Percentiles rank a stretch among this genome's conserved stretches.
Conservation (phyloP, 2,888 invertebrate genomes). For the Dione vanillae region DNA sequence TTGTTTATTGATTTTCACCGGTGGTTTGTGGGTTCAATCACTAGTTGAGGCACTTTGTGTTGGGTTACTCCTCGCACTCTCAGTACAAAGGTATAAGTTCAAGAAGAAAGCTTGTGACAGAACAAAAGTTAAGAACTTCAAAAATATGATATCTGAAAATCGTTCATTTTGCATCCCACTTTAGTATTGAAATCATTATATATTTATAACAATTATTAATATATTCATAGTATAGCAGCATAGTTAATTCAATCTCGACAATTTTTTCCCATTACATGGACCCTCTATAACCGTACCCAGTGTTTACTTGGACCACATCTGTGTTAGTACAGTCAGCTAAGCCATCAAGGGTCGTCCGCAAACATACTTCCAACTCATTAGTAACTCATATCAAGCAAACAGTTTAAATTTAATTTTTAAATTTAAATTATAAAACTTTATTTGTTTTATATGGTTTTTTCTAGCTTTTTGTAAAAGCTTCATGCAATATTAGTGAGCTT, state of each 20-base stretch:
- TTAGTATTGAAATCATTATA: not conserved
- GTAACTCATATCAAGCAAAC: constrained; percentile 26
- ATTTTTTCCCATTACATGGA: constrained; percentile 13
- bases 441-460: not conserved
- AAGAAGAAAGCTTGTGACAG: too few relatives aligned
- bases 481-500: not conserved
- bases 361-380: constrained; percentile 30
- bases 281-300: constrained; percentile 16
- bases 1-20: too few relatives aligned
- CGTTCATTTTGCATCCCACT: too few relatives aligned
- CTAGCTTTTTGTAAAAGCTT: too few relatives aligned
- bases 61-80: too few relatives aligned
- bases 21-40: too few relatives aligned
- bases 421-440: constrained; percentile 4
- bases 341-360: constrained; percentile 44
- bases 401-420: constrained; percentile 17
- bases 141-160: too few relatives aligned
- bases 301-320: constrained; percentile 78
- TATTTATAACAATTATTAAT: not conserved
- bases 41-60: too few relatives aligned
- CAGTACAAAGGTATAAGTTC: too few relatives aligned
- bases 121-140: too few relatives aligned
- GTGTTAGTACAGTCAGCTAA: constrained; percentile 78
- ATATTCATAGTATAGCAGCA: not conserved
- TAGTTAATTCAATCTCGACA: not conserved